Evolutionary conservation across 2,113 vertebrate genomes (phyloP).

Genomic region (Boulengeromyrus knoepffleri): DNA sequence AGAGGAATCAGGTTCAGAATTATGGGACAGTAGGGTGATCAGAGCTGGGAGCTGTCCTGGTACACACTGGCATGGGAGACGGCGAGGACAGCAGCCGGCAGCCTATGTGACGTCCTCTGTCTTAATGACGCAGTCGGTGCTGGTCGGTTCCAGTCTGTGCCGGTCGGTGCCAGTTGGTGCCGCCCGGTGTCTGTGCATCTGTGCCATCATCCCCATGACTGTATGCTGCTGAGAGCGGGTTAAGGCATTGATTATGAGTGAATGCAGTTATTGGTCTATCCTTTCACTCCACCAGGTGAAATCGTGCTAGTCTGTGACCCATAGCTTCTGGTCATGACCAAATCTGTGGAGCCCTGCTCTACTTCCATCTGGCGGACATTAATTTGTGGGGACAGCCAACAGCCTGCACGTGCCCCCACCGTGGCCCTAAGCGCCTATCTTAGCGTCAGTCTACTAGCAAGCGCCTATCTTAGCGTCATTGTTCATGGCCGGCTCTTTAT

Average conservation of each 20-base stretch:
- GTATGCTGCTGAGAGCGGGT: background rate
- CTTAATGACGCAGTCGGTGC: background rate
- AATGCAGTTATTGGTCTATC: background rate
- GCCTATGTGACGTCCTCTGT: background rate
- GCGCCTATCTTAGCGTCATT: conserved; percentile 10
- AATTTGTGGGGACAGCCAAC: background rate
- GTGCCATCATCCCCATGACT: background rate
- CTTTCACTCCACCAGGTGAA: background rate
- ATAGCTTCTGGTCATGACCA: background rate
- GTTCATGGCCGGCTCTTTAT: conserved; percentile 60
- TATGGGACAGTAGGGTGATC: background rate
- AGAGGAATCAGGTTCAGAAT: background rate
- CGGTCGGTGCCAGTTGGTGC: background rate
- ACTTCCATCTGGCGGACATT: background rate
- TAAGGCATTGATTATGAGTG: background rate
- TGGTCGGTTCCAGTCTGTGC: background rate
- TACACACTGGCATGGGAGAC: background rate
- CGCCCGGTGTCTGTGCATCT: background rate
- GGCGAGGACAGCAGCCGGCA: background rate
- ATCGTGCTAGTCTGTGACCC: background rate
- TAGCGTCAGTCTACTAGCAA: background rate
- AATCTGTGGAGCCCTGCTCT: background rate
- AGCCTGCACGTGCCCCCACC: background rate
- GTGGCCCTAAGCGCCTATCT: background rate
- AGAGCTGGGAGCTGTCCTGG: background rate